phyloP scores from a whole-genome alignment of 2,797 vertebrate genomes.

The Octomys mimax region DNA sequence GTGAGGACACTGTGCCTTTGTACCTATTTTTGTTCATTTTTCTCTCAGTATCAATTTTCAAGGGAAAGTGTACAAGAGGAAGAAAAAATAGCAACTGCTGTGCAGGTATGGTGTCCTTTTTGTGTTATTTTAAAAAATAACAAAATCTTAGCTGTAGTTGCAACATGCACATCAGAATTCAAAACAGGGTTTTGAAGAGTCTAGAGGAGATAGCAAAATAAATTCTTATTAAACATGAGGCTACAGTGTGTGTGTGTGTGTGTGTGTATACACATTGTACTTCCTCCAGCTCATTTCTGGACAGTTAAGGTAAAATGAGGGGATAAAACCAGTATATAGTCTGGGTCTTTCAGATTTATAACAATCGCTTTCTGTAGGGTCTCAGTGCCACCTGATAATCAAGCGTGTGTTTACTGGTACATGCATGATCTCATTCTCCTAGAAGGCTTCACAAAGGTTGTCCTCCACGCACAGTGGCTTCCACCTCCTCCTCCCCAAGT shows the following conservation, averaged over 20 bases:
- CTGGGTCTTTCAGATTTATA: neutral
- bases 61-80: neutral
- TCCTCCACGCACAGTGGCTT: slow-evolving; percentile 3
- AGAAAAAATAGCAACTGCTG: neutral
- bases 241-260: neutral
- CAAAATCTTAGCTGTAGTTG: neutral
- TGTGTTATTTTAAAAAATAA: neutral
- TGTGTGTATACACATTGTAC: neutral
- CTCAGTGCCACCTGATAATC: neutral
- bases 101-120: neutral
- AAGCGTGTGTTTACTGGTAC: neutral
- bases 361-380: neutral
- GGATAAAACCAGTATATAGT: neutral
- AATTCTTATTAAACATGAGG: neutral
- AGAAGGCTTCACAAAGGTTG: neutral
- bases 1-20: neutral
- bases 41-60: neutral
- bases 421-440: neutral
- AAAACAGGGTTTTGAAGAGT: neutral
- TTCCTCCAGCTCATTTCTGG: neutral
- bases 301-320: neutral
- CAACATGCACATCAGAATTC: neutral
- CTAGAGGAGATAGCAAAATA: neutral
- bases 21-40: neutral
- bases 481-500: slow-evolving; percentile 24